A percentile compares a stretch with the other conserved stretches of the same genome.
Evolutionary conservation across 2,113 vertebrate species (phyloP).

Genomic region (Pituophis catenifer): DNA sequence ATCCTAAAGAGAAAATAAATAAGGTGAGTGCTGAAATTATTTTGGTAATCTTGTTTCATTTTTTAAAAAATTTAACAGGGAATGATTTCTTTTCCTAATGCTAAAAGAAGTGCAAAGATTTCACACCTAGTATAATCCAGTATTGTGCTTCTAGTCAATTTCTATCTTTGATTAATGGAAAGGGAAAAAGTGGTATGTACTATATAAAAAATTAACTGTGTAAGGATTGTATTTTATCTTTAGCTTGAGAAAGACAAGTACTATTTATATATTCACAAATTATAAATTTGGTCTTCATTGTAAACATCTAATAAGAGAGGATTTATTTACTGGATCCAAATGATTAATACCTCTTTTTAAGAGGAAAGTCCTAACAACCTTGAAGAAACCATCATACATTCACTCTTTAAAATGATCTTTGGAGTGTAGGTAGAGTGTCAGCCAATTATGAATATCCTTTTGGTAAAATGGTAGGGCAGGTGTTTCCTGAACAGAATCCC

Average conservation of each 20-base stretch:
- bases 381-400: not conserved
- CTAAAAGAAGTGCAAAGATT: not conserved
- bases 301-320: not conserved
- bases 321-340: not conserved
- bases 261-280: not conserved
- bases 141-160: not conserved
- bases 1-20: conserved; percentile 99
- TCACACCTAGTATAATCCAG: not conserved
- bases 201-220: not conserved
- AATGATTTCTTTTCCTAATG: not conserved
- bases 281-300: not conserved
- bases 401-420: not conserved
- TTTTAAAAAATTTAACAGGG: not conserved
- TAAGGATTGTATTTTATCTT: not conserved
- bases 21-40: conserved; percentile 75
- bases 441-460: not conserved
- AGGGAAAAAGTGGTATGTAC: no score
- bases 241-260: no score
- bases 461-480: not conserved
- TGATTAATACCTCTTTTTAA: not conserved
- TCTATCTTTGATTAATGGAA: not conserved
- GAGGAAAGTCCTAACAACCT: not conserved
- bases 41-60: conserved; percentile 25
- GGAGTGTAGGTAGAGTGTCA: not conserved
- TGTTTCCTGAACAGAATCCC: not conserved